Evolutionary conservation across 2,113 vertebrate species (phyloP), one percentile per base, ranked within the genome.

Genomic region (Lagopus muta): DNA sequence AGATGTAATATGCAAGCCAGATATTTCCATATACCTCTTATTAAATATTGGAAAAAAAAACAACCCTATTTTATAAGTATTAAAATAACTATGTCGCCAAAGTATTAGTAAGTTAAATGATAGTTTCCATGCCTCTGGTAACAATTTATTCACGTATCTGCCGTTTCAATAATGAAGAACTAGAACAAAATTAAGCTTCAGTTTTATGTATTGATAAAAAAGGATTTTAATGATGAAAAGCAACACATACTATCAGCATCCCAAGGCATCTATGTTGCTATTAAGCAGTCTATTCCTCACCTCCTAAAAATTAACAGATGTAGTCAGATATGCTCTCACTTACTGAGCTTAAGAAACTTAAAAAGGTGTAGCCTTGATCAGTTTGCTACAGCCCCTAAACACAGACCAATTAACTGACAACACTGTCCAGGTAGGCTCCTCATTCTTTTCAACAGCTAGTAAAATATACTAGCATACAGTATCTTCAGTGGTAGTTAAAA

Each of bases 401-500:
- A 54, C 10, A 89, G 36, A 45, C 18, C n/a, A 27, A 12, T 7
- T 2, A 27, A 30, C n/a, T 11, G 36, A 8, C 36, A 38, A 3
- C 1, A 43, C 10, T 6, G 47, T 5, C 57, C 25, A n/a, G 27
- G 24, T 2, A 43, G 9, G 28, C 25, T 83, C 16, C 66, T 34
- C n/a, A 9, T 43, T 5, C n/a, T 54, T 40, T 3, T 1, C 66
- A 67, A 6, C 17, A 48, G 45, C 69, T 54, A 64, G 17, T 30
- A 45, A 25, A 74, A 25, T 13, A 18, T 3, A 1, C 2, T 20
- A 48, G 5, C 21, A 60, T 3, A 28, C 7, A 4, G 0, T 15
- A 43, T 6, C 36, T 50, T 4, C 0, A 65, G 40, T 3, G 16
- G 6, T 3, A 36, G n/a, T 6, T 80, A 7, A 36, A 34, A 21